Evolutionary conservation across 2,113 vertebrate genomes (phyloP).

Genomic region (Pogona vitticeps): DNA sequence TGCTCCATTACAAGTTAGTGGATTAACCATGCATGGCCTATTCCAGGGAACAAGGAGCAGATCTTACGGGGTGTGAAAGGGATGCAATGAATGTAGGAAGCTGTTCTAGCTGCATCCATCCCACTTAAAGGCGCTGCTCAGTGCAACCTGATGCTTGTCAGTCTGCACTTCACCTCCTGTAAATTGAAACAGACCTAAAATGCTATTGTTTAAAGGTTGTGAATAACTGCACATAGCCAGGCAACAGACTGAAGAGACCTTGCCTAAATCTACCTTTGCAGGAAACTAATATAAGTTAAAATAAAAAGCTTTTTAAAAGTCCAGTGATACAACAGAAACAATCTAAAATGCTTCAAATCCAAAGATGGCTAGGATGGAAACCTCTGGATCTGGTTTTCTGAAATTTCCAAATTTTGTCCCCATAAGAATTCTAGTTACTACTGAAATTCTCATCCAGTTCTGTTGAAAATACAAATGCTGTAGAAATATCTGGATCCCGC

Average conservation of each 20-base stretch:
- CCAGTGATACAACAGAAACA: background rate
- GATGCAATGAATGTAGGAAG: background rate
- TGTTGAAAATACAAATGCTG: background rate
- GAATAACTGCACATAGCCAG: background rate
- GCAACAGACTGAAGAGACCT: background rate
- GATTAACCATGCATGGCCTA: background rate
- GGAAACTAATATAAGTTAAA: too few relatives aligned
- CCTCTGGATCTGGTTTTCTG: background rate
- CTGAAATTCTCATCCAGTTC: background rate
- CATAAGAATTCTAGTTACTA: background rate
- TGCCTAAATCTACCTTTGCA: background rate
- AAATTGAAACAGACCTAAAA: background rate
- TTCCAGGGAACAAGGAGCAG: background rate
- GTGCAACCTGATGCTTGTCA: background rate
- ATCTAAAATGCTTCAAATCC: background rate
- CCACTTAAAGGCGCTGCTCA: background rate
- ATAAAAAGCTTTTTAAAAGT: too few relatives aligned
- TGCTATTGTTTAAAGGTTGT: background rate
- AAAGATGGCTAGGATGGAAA: background rate
- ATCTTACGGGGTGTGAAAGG: too few relatives aligned
- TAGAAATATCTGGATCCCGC: background rate
- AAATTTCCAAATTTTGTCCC: background rate
- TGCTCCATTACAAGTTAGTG: background rate
- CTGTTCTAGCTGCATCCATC: background rate
- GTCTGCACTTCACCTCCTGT: background rate